Conservation (phyloP, 2,888 invertebrate genomes). For the Gastracanthus pulcherrimus region DNA sequence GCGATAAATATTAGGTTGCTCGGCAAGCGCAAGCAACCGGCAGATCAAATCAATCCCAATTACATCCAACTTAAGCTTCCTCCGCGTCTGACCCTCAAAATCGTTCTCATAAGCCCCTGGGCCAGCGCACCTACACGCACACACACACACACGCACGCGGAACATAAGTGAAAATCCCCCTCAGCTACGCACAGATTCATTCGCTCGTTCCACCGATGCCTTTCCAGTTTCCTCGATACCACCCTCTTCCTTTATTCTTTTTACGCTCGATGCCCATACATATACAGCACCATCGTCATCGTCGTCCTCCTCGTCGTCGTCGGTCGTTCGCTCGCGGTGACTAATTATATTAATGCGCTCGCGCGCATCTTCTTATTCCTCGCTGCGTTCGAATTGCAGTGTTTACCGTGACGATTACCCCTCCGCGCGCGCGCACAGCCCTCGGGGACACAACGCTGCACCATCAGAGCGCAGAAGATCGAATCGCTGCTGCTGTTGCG, state of each 20-base stretch:
- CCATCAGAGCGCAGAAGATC: too few species aligned
- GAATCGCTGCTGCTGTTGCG: background rate
- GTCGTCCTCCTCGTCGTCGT: conserved; percentile 28
- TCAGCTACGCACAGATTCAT: background rate
- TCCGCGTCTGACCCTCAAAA: background rate
- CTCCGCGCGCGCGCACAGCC: conserved; percentile 29
- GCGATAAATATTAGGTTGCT: background rate
- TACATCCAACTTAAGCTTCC: conserved; percentile 9
- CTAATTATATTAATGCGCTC: conserved; percentile 77
- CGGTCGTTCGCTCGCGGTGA: conserved; percentile 75
- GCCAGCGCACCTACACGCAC: background rate
- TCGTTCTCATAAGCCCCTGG: background rate
- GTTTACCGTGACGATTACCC: conserved; percentile 75
- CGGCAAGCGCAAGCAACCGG: background rate
- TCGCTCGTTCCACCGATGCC: too few species aligned
- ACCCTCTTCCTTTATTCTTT: background rate
- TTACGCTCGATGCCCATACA: background rate
- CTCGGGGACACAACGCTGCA: conserved; percentile 56
- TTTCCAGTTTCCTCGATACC: too few species aligned
- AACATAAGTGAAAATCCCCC: conserved; percentile 21
- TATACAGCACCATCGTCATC: background rate
- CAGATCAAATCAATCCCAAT: conserved; percentile 25
- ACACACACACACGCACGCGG: background rate
- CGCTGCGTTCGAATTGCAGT: conserved; percentile 73
- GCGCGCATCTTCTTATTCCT: conserved; percentile 60